These are phyloP conservation scores for Asobara japonica DNA, from an alignment of 1,140 invertebrate genomes.

Conservation along the genomic window DNA sequence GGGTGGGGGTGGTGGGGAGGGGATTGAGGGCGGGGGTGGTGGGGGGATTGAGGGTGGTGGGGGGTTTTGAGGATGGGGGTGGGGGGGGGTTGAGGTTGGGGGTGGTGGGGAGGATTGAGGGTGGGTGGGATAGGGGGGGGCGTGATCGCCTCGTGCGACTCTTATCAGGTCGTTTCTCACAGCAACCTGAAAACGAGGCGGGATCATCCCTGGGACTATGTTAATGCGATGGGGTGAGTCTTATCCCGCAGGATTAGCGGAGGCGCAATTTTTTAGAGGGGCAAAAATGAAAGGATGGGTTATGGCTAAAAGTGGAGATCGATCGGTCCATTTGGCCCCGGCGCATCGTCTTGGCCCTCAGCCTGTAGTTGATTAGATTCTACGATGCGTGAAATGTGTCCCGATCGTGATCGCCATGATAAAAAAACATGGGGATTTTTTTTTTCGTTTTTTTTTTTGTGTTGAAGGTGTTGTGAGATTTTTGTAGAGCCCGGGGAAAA, in stretches of 20 bases:
- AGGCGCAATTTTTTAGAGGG: not conserved
- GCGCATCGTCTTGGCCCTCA: not conserved
- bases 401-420: slow-evolving; percentile 29
- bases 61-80: too few relatives aligned
- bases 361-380: slow-evolving; percentile 13
- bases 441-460: not conserved
- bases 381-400: slow-evolving; percentile 27
- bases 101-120: too few relatives aligned
- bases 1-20: too few relatives aligned
- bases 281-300: not conserved
- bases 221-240: slow-evolving; percentile 49
- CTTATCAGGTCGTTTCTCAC: slow-evolving; percentile 59
- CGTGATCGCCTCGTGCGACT: slow-evolving; percentile 38
- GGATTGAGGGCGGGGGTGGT: too few relatives aligned
- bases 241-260: slow-evolving; percentile 38
- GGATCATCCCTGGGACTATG: slow-evolving; percentile 55
- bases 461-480: not conserved
- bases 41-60: too few relatives aligned
- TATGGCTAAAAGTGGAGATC: slow-evolving; percentile 5
- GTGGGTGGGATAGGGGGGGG: not conserved
- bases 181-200: slow-evolving; percentile 55
- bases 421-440: slow-evolving; percentile 10
- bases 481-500: too few relatives aligned
- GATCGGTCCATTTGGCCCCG: slow-evolving; percentile 15
- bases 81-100: too few relatives aligned